Conservation (phyloP, 2,888 invertebrate species). For the Emesis castigata region DNA sequence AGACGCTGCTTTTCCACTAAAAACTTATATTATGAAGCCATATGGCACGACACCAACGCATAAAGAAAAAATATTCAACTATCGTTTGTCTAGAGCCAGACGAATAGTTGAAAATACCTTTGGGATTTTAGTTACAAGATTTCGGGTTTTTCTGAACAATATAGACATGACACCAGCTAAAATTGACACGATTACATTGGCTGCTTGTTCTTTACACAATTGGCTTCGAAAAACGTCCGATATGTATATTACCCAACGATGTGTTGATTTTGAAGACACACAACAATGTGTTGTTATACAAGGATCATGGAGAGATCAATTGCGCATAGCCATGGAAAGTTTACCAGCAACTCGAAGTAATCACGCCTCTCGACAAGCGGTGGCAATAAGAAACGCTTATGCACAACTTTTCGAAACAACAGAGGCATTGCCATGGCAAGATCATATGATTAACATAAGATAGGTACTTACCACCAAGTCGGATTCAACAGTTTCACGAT, state of each 20-base stretch:
- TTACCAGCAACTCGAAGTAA: not conserved
- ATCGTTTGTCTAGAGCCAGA: conserved; percentile 67
- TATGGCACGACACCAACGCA: conserved; percentile 58
- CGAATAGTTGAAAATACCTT: conserved; percentile 41
- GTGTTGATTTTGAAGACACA: conserved; percentile 50
- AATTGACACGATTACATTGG: conserved; percentile 60
- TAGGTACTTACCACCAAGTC: too few species aligned
- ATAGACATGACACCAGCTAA: conserved; percentile 44
- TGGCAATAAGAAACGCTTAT: conserved; percentile 43
- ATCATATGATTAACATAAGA: too few species aligned
- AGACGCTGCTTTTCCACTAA: conserved; percentile 65
- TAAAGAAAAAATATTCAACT: conserved; percentile 61
- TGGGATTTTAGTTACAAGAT: conserved; percentile 59
- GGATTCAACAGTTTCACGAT: too few species aligned
- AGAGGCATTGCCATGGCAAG: conserved; percentile 51
- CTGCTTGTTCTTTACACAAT: conserved; percentile 64
- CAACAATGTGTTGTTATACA: conserved; percentile 51
- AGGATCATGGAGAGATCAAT: conserved; percentile 55
- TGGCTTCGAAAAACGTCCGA: conserved; percentile 60
- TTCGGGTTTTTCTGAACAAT: conserved; percentile 44
- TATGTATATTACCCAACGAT: conserved; percentile 60
- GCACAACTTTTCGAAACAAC: conserved; percentile 52
- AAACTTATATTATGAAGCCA: conserved; percentile 61
- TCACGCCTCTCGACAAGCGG: not conserved
- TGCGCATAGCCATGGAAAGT: conserved; percentile 40